Conservation (phyloP, 2,113 vertebrate genomes). For the Oplegnathus fasciatus region DNA sequence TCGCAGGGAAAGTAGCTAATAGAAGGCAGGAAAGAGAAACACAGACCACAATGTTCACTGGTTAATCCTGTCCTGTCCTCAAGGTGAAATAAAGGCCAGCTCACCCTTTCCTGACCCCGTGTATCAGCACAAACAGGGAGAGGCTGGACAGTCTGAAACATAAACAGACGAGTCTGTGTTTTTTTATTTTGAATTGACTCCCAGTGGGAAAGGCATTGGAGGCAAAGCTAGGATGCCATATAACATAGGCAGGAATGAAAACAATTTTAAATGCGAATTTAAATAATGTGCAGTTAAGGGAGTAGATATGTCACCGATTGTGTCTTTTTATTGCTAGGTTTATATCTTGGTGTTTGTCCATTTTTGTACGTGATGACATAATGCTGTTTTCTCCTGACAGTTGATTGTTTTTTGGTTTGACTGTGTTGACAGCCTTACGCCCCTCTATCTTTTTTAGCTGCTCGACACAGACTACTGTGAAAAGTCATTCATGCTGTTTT, state of each 20-base stretch:
- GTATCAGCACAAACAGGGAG: conserved; percentile 47
- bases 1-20: conserved; percentile 66
- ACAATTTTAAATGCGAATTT: conserved; percentile 1
- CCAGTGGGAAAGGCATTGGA: neutral
- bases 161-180: conserved; percentile 44
- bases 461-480: conserved; percentile 4
- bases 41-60: conserved; percentile 71
- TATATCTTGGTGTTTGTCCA: neutral
- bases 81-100: conserved; percentile 57
- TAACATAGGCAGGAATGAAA: neutral
- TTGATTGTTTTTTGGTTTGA: conserved; percentile 10
- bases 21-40: conserved; percentile 62
- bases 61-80: conserved; percentile 60
- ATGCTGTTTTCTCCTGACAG: neutral
- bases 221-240: neutral
- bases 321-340: neutral
- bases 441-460: neutral
- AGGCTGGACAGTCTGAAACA: conserved; percentile 29
- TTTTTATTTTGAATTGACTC: neutral
- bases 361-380: neutral
- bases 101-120: conserved; percentile 66
- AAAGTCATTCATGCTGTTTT: conserved; percentile 44
- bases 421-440: conserved; percentile 9
- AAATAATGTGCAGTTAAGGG: neutral
- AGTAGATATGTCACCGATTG: neutral